Percentiles rank a stretch among this genome's conserved stretches.
Conservation (phyloP, 2,113 vertebrate genomes). For the Cyphotilapia sp. region DNA sequence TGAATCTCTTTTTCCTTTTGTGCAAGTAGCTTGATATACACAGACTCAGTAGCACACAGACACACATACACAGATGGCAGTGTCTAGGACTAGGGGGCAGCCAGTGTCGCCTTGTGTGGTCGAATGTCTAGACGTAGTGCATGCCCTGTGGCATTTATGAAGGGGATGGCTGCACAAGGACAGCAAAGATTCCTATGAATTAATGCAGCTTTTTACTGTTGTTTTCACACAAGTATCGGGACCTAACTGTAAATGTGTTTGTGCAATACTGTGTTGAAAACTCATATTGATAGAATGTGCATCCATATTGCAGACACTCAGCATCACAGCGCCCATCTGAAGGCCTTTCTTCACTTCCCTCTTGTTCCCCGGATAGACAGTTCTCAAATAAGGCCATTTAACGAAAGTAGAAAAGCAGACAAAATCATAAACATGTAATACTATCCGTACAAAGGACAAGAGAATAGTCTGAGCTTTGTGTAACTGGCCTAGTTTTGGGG, state of each 20-base stretch:
- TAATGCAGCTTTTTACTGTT: not conserved
- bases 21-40: constrained; percentile 37
- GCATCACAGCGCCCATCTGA: not conserved
- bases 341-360: not conserved
- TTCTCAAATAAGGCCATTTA: not conserved
- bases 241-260: not conserved
- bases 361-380: not conserved
- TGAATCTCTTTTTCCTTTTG: constrained; percentile 51
- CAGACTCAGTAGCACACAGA: not conserved
- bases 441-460: constrained; percentile 10
- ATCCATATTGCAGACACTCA: not conserved
- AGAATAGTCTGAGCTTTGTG: constrained; percentile 3
- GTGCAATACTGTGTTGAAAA: not conserved
- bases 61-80: constrained; percentile 52
- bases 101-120: constrained; percentile 68
- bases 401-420: not conserved
- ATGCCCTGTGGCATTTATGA: constrained; percentile 37
- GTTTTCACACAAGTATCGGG: not conserved
- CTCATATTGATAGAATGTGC: not conserved
- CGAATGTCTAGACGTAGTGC: constrained; percentile 60
- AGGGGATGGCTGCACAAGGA: not conserved
- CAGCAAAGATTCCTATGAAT: not conserved
- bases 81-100: constrained; percentile 33
- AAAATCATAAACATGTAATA: not conserved
- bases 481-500: constrained; percentile 56